These are phyloP conservation scores for Spinus olivaceus DNA, from an alignment of 2,797 vertebrate species.

Conservation along the genomic window DNA sequence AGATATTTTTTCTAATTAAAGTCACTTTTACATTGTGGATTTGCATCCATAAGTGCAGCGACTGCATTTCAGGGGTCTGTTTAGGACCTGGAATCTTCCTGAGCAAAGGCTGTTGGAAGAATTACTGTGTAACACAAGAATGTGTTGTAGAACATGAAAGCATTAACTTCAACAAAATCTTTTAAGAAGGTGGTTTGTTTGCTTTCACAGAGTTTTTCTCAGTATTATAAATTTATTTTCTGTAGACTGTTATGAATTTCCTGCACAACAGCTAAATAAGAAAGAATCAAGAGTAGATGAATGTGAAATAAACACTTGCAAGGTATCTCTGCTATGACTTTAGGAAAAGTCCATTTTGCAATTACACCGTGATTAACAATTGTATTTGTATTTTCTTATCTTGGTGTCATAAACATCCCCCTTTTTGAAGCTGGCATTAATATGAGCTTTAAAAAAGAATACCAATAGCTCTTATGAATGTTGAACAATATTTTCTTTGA, in stretches of 20 bases:
- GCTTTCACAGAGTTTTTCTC: background rate
- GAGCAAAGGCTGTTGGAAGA: background rate
- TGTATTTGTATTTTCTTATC: constrained; percentile 61
- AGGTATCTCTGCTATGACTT: constrained; percentile 22
- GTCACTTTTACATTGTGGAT: background rate
- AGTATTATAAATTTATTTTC: background rate
- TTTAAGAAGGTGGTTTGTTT: background rate
- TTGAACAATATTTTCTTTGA: constrained; percentile 61
- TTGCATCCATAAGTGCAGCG: background rate
- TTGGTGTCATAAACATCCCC: constrained; percentile 47
- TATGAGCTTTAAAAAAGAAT: constrained; percentile 48
- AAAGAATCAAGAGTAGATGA: constrained; percentile 6
- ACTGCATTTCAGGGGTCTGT: background rate
- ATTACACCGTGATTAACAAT: constrained; percentile 56
- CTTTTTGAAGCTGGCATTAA: constrained; percentile 57
- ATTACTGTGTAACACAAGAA: background rate
- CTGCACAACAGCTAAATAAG: background rate
- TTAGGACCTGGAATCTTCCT: background rate
- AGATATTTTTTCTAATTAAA: background rate
- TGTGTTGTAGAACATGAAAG: background rate
- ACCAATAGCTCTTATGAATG: constrained; percentile 42
- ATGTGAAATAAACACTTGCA: background rate
- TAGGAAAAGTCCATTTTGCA: constrained; percentile 35
- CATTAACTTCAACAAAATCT: background rate
- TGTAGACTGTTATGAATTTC: background rate